These are phyloP conservation scores for Globodera rostochiensis DNA, from an alignment of 1,140 invertebrate species.

Conservation along the genomic window DNA sequence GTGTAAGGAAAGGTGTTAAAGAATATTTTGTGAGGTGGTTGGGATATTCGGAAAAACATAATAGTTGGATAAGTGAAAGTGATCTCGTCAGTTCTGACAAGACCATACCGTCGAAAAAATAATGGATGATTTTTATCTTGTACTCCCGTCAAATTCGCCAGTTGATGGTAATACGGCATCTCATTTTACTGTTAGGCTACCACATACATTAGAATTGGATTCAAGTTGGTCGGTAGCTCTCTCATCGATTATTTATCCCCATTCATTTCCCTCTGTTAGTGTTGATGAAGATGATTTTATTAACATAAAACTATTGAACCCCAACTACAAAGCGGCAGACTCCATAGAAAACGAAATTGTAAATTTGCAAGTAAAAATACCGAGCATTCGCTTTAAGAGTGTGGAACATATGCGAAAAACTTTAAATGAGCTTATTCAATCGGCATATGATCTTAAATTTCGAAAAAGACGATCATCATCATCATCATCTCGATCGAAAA, in stretches of 20 bases:
- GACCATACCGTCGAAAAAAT: not conserved
- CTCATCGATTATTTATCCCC: slow-evolving; percentile 26
- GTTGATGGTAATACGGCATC: too few relatives aligned
- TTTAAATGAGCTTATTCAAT: not conserved
- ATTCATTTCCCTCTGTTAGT: slow-evolving; percentile 6
- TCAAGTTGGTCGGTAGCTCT: slow-evolving; percentile 28
- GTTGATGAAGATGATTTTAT: not conserved
- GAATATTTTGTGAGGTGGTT: not conserved
- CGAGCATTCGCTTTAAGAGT: not conserved
- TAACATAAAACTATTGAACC: not conserved
- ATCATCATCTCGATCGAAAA: too few relatives aligned
- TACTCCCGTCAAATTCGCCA: not conserved
- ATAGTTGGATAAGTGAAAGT: not conserved
- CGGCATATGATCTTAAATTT: not conserved
- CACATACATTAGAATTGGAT: slow-evolving; percentile 24
- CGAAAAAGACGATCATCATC: too few relatives aligned
- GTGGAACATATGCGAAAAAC: not conserved
- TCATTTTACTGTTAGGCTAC: not conserved
- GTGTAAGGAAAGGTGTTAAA: not conserved
- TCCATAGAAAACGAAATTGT: not conserved
- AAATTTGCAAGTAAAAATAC: not conserved
- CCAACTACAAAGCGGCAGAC: not conserved
- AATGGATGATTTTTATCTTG: not conserved
- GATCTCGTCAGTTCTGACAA: not conserved
- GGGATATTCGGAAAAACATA: not conserved